A percentile compares a stretch with the other conserved stretches of the same genome.
These are phyloP conservation scores for Vulpes lagopus DNA, from an alignment of 2,113 vertebrate genomes.

Conservation along the genomic window DNA sequence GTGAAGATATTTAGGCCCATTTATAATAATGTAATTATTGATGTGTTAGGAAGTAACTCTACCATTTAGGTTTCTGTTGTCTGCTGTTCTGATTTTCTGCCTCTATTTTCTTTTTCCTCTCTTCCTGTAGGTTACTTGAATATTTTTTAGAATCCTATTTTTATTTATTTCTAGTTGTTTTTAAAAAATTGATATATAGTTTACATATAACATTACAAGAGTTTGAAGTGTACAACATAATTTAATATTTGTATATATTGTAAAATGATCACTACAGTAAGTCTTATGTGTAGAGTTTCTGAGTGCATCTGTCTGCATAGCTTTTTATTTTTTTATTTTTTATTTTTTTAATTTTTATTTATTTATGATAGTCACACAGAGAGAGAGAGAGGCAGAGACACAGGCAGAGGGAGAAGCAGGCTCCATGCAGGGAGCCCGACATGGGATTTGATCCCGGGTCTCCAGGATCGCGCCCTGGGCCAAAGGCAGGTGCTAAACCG, in stretches of 20 bases:
- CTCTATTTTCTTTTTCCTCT: background rate
- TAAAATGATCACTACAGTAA: background rate
- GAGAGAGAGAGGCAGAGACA: too few relatives aligned
- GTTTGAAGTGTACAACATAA: background rate
- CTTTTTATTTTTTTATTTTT: background rate
- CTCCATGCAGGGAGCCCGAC: too few relatives aligned
- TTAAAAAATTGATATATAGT: background rate
- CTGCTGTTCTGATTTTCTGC: background rate
- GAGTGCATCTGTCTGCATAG: background rate
- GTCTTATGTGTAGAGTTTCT: background rate
- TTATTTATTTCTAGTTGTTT: background rate
- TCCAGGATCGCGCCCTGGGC: too few relatives aligned
- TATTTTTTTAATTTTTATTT: too few relatives aligned
- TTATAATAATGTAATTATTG: background rate
- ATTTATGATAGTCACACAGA: too few relatives aligned
- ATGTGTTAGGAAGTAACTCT: background rate
- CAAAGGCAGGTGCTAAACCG: too few relatives aligned
- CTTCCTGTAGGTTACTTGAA: background rate
- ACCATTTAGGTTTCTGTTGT: background rate
- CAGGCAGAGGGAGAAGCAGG: too few relatives aligned
- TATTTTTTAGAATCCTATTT: background rate
- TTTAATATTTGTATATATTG: background rate
- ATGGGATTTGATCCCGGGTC: too few relatives aligned
- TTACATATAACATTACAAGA: background rate
- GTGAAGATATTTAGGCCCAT: background rate